Evolutionary conservation across 1,140 invertebrate genomes (phyloP).

Genomic region (Coptotermes formosanus): DNA sequence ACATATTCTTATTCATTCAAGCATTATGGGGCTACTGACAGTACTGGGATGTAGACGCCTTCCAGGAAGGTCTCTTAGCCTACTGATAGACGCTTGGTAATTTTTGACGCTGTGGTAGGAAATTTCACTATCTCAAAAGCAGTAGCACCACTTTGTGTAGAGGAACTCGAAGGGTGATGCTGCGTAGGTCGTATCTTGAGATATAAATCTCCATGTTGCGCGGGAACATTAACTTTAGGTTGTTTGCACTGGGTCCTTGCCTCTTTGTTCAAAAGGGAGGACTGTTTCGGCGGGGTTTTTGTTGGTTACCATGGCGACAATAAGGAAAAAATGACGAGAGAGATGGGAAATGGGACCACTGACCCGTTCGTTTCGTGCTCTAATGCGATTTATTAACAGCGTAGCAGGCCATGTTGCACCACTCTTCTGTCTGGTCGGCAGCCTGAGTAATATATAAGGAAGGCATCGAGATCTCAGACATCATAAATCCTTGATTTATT

Average conservation of each 20-base stretch:
- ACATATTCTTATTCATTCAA: too few species aligned
- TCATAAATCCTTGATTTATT: background rate
- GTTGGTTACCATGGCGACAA: constrained; percentile 1
- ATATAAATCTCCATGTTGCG: background rate
- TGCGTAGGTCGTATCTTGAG: background rate
- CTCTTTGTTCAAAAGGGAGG: background rate
- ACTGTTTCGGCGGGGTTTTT: background rate
- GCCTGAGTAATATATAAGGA: background rate
- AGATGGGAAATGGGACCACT: background rate
- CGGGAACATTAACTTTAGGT: background rate
- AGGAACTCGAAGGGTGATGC: background rate
- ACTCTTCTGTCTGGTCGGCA: background rate
- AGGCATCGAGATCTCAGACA: background rate
- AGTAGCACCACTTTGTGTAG: background rate
- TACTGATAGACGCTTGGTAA: too few species aligned
- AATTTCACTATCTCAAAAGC: too few species aligned
- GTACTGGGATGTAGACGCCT: too few species aligned
- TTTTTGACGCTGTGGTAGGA: too few species aligned
- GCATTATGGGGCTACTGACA: too few species aligned
- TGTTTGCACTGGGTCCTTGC: background rate
- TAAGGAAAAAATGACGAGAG: background rate
- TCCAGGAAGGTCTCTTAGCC: too few species aligned
- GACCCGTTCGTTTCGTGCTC: background rate
- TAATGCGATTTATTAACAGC: constrained; percentile 17
- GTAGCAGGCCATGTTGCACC: background rate